Conservation (phyloP, 1,140 invertebrate species). For the Papilio helenus region DNA sequence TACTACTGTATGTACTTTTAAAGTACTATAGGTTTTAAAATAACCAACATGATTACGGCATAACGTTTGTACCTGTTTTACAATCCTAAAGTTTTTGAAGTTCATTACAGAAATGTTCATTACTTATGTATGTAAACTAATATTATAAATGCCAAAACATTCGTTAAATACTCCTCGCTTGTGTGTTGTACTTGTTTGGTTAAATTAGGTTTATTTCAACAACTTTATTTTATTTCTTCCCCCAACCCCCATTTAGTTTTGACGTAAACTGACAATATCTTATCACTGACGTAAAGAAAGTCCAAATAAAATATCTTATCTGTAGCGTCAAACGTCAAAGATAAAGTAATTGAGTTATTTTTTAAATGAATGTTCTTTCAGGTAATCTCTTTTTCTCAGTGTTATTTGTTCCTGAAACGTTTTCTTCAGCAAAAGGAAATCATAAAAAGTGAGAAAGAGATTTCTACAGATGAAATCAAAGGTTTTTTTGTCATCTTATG, state of each 20-base stretch:
- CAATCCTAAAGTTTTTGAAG: conserved; percentile 52
- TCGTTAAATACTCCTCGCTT: background rate
- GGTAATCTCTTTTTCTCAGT: too few species aligned
- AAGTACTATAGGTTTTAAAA: conserved; percentile 45
- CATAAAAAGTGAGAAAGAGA: too few species aligned
- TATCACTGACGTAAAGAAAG: background rate
- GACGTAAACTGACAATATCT: background rate
- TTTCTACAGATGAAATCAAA: too few species aligned
- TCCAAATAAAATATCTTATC: too few species aligned
- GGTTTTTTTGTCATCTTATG: too few species aligned
- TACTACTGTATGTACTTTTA: conserved; percentile 49
- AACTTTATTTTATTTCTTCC: background rate
- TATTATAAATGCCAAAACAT: background rate
- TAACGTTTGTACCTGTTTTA: conserved; percentile 57
- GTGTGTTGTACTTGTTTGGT: background rate
- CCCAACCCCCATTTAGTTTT: background rate
- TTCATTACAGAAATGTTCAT: conserved; percentile 51
- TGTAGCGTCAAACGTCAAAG: too few species aligned
- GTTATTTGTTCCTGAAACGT: too few species aligned
- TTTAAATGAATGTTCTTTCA: too few species aligned
- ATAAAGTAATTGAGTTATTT: too few species aligned
- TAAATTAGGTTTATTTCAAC: background rate
- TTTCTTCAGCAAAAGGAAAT: too few species aligned
- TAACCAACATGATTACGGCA: conserved; percentile 42
- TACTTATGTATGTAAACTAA: background rate